Evolutionary conservation across 2,113 vertebrate genomes (phyloP), one percentile per base, ranked within the genome.

Genomic region (Trematocara macrostoma): DNA sequence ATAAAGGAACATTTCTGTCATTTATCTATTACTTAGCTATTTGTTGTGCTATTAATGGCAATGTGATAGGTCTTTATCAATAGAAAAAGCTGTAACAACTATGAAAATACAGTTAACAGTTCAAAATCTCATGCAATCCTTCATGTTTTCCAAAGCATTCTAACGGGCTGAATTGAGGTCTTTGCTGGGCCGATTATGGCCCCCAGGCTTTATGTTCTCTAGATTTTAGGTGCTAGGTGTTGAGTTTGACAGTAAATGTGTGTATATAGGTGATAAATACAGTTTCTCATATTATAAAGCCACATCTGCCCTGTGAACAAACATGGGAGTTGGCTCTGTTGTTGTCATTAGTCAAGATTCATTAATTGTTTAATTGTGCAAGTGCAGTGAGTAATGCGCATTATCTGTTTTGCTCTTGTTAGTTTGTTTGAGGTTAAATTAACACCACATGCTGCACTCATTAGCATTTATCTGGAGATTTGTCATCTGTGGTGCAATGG

Each of bases 401-500:
- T 57, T 69, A 29, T 74, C n/a, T 59, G 23, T 8, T 76, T 76
- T 49, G 26, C 26, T 26, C 67, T 74, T 11, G 23, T 76, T n/a
- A 76, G 69, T 49, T 76, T 31, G 9, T 78, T 83, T 82, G 51
- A 64, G 53, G 18, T 89, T 55, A 15, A 79, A 83, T 82, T 56
- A 85, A 81, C 71, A 76, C 52, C 35, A 51, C 67, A 80, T 69
- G 51, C 20, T 51, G 55, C 79, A 61, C 55, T 88, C 82, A 34
- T 64, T 61, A 29, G 40, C 31, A 38, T 87, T 79, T 78, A 82
- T 51, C 59, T 71, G 34, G 26, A 29, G 18, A 84, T 31, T 74
- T 84, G 18, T 80, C 6, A 67, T 79, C 83, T 84, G 81, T 31
- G 67, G 34, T 8, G 5, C 26, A 18, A 1, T 76, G 52, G 18